A percentile compares a stretch with the other conserved stretches of the same genome.
Conservation (phyloP, 1,140 invertebrate genomes). For the Hypsibius dujardini region DNA sequence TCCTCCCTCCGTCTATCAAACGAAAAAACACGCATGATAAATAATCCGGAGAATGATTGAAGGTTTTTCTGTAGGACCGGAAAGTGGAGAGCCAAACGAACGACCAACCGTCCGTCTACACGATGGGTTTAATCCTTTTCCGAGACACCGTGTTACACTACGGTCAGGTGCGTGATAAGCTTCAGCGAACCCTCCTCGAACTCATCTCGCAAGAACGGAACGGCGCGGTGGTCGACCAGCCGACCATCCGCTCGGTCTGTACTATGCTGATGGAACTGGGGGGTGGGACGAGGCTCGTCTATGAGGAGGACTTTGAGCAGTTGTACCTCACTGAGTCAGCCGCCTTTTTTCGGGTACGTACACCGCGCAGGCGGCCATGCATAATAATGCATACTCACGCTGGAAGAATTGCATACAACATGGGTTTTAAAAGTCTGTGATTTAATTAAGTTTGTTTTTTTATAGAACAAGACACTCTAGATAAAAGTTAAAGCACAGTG, state of each 20-base stretch:
- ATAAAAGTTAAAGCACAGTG: too few relatives aligned
- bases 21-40: too few relatives aligned
- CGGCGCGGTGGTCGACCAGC: background rate
- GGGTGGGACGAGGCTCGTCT: background rate
- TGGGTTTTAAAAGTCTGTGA: too few relatives aligned
- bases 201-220: background rate
- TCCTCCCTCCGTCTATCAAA: too few relatives aligned
- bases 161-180: background rate
- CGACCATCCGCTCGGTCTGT: background rate
- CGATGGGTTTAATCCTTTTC: background rate
- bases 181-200: background rate
- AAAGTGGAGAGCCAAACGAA: background rate
- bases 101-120: background rate
- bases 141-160: background rate
- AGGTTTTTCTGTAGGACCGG: background rate
- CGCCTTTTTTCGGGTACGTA: background rate
- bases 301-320: slow-evolving; percentile 9
- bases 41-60: too few relatives aligned
- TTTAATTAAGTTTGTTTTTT: too few relatives aligned
- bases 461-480: too few relatives aligned
- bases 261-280: slow-evolving; percentile 15
- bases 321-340: background rate
- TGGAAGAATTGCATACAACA: too few relatives aligned
- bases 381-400: too few relatives aligned
- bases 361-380: too few relatives aligned